Evolutionary conservation across 2,797 vertebrate species (phyloP).

Genomic region (Hephaestus fuliginosus): DNA sequence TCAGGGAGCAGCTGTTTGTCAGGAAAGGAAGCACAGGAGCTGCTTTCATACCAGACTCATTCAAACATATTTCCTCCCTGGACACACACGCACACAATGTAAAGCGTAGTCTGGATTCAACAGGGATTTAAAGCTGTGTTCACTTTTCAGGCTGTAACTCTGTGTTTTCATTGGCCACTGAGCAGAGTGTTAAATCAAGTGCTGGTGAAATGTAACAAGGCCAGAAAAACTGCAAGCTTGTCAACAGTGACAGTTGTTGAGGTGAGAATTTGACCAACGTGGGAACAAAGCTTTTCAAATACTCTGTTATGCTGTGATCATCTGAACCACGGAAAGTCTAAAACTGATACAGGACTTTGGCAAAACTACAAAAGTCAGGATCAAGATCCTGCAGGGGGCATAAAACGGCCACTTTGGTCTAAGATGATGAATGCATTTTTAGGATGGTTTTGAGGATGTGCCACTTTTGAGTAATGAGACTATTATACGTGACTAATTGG

Average conservation of each 20-base stretch:
- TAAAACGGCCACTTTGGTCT: neutral
- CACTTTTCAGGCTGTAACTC: neutral
- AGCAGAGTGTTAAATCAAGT: too few relatives aligned
- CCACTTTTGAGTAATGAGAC: neutral
- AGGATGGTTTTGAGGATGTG: neutral
- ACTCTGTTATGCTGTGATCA: too few relatives aligned
- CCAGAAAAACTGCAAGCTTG: neutral
- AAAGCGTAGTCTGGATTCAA: neutral
- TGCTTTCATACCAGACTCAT: slow-evolving; percentile 56
- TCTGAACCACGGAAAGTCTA: too few relatives aligned
- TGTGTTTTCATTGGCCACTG: neutral
- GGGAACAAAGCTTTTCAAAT: neutral
- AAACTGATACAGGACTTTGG: neutral
- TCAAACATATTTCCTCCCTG: slow-evolving; percentile 54
- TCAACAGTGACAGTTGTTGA: too few relatives aligned
- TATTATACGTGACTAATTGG: neutral
- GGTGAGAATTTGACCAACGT: neutral
- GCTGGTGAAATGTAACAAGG: too few relatives aligned
- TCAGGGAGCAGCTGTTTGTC: slow-evolving; percentile 55
- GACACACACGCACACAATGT: slow-evolving; percentile 7
- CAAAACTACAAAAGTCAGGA: neutral
- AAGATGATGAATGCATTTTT: neutral
- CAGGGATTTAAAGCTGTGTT: neutral
- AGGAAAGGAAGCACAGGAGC: slow-evolving; percentile 58
- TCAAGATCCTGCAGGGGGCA: neutral